Conservation (phyloP, 2,888 invertebrate species). For the Phyllotreta cruciferae region DNA sequence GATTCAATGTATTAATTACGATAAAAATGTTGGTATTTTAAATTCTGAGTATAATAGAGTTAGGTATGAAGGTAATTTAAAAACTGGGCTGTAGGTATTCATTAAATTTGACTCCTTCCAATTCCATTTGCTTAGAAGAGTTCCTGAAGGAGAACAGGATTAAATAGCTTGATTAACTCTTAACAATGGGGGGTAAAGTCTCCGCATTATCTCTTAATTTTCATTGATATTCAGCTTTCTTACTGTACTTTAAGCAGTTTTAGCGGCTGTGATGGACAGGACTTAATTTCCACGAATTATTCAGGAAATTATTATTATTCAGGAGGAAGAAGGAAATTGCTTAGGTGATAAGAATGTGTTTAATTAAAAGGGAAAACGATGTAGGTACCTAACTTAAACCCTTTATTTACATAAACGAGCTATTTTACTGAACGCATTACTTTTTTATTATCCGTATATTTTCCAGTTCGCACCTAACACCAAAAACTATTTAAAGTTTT, state of each 20-base stretch:
- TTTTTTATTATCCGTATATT: no score
- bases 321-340: constrained; percentile 4
- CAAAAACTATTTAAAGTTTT: no score
- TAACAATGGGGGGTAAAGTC: constrained; percentile 42
- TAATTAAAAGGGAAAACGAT: constrained; percentile 10
- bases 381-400: neutral
- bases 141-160: constrained; percentile 39
- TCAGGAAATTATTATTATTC: constrained; percentile 23
- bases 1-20: no score
- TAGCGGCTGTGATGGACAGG: constrained; percentile 18
- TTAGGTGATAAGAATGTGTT: constrained; percentile 3
- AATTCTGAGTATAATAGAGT: no score
- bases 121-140: constrained; percentile 40
- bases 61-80: constrained; percentile 7
- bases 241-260: constrained; percentile 12
- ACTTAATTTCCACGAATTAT: constrained; percentile 20
- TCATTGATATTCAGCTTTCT: constrained; percentile 37
- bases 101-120: constrained; percentile 40
- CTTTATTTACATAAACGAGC: no score
- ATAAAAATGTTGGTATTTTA: no score
- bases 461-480: no score
- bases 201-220: constrained; percentile 43
- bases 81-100: constrained; percentile 27
- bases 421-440: no score
- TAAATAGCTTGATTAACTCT: constrained; percentile 46